Conservation (phyloP, 2,113 vertebrate species). For the Alaudala cheleensis region DNA sequence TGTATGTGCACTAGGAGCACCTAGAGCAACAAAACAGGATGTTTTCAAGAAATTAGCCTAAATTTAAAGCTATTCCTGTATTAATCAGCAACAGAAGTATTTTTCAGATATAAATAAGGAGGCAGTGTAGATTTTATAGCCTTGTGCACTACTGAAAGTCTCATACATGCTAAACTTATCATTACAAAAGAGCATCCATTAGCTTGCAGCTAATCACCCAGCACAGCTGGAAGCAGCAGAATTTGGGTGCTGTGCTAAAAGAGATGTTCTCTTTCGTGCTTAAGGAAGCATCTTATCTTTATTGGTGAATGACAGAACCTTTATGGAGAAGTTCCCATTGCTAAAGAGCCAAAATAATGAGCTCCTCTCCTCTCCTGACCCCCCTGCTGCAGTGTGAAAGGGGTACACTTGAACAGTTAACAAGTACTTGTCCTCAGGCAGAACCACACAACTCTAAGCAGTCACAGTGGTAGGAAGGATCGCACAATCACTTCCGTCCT, state of each 20-base stretch:
- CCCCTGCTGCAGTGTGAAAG: neutral
- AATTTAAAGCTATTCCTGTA: neutral
- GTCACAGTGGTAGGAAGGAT: neutral
- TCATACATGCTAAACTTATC: neutral
- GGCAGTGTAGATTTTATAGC: neutral
- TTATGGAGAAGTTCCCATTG: neutral
- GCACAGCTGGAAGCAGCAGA: neutral
- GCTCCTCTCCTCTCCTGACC: neutral
- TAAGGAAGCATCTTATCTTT: neutral
- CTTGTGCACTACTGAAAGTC: neutral
- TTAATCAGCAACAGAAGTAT: neutral
- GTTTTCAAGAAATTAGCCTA: neutral
- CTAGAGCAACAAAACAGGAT: neutral
- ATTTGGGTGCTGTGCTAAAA: rapidly evolving
- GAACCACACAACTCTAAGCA: neutral
- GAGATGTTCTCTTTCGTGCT: rapidly evolving
- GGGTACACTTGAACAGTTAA: neutral
- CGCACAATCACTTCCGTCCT: rapidly evolving
- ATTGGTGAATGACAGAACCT: neutral
- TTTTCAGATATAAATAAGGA: neutral
- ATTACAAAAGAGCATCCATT: neutral
- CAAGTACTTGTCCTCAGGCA: neutral
- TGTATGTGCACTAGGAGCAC: neutral
- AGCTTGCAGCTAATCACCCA: neutral
- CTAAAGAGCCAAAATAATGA: neutral